Percentiles rank a stretch among this genome's conserved stretches.
Conservation (phyloP, 1,140 invertebrate species). For the Anastatus disparis region DNA sequence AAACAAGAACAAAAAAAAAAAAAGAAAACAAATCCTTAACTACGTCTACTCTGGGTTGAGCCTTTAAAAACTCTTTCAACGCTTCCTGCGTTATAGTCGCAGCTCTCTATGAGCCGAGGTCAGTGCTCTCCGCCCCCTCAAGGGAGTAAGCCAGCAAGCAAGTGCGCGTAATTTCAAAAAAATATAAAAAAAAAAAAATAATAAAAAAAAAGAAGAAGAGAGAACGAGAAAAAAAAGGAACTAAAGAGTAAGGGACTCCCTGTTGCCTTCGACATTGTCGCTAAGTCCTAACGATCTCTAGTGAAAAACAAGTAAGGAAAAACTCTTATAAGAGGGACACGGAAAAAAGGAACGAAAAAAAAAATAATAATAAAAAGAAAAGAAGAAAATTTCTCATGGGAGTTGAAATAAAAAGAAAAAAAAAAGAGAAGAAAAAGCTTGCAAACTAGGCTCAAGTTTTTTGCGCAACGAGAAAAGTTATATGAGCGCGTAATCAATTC, state of each 20-base stretch:
- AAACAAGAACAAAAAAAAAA: too few species aligned
- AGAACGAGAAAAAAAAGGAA: constrained; percentile 22
- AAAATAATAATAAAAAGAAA: background rate
- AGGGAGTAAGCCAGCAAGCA: constrained; percentile 13
- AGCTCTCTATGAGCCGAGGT: too few species aligned
- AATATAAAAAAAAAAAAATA: too few species aligned
- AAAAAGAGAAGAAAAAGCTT: background rate
- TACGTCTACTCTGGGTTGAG: too few species aligned
- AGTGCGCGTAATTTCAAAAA: constrained; percentile 8
- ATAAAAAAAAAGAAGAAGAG: too few species aligned
- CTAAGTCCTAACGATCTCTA: constrained; percentile 14
- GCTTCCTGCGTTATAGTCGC: too few species aligned
- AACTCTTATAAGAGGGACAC: background rate
- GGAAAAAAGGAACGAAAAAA: background rate
- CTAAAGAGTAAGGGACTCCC: background rate
- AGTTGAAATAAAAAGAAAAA: constrained; percentile 1
- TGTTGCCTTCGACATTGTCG: background rate
- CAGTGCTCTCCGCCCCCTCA: too few species aligned
- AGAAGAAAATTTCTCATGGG: constrained; percentile 13
- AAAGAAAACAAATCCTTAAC: too few species aligned
- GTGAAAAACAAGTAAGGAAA: background rate
- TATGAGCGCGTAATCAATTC: constrained; percentile 46
- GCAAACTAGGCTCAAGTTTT: constrained; percentile 13
- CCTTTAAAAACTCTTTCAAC: too few species aligned
- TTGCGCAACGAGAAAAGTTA: constrained; percentile 46